Conservation (phyloP, 2,888 invertebrate genomes). For the Drosophila aldrichi region DNA sequence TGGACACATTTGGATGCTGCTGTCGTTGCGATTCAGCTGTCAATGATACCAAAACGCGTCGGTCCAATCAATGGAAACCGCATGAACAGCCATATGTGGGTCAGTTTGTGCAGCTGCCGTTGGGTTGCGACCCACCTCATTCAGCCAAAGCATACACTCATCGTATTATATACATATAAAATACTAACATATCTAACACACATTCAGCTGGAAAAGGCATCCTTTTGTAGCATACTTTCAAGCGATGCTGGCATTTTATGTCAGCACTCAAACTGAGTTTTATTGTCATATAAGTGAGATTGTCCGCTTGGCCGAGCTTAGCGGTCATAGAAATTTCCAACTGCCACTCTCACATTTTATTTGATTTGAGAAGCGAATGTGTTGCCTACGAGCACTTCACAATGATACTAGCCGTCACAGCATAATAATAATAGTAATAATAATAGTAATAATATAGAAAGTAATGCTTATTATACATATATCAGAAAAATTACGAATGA, state of each 20-base stretch:
- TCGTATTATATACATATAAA: neutral
- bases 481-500: neutral
- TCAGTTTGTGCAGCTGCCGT: slow-evolving; percentile 72
- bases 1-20: slow-evolving; percentile 31
- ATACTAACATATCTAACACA: slow-evolving; percentile 28
- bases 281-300: slow-evolving; percentile 30
- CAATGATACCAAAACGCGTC: slow-evolving; percentile 28
- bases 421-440: neutral
- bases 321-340: slow-evolving; percentile 3
- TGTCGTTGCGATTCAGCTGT: slow-evolving; percentile 20
- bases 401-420: neutral
- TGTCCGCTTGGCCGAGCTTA: slow-evolving; percentile 8
- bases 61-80: slow-evolving; percentile 16
- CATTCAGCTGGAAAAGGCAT: slow-evolving; percentile 30
- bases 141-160: slow-evolving; percentile 1
- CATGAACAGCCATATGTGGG: slow-evolving; percentile 53
- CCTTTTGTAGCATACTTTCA: slow-evolving; percentile 46
- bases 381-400: neutral
- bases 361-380: neutral
- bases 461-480: neutral
- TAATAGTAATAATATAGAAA: neutral
- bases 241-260: slow-evolving; percentile 26
- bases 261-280: slow-evolving; percentile 25
- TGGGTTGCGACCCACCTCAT: slow-evolving; percentile 24
- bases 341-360: slow-evolving; percentile 5